Evolutionary conservation across 2,888 invertebrate genomes (phyloP).

Genomic region (Homarus gammarus): DNA sequence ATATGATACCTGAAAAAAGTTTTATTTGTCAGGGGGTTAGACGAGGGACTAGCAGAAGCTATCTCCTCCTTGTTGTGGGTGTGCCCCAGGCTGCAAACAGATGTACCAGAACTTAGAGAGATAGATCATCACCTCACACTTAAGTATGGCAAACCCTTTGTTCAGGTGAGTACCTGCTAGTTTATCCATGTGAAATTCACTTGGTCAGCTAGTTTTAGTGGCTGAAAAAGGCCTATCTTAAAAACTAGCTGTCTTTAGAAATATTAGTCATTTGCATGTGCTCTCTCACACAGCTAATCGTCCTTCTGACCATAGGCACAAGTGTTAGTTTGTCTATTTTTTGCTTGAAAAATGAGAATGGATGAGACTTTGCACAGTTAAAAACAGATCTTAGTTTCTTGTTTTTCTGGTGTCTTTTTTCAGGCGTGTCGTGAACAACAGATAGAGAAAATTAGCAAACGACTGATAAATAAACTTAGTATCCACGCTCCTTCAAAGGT

Average conservation of each 20-base stretch:
- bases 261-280: too few species aligned
- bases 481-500: slow-evolving; percentile 97
- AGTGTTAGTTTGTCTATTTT: too few species aligned
- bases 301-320: too few species aligned
- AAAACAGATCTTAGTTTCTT: too few species aligned
- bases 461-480: slow-evolving; percentile 94
- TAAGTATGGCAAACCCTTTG: slow-evolving; percentile 97
- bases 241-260: too few species aligned
- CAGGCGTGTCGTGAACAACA: slow-evolving; percentile 89
- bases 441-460: slow-evolving; percentile 91
- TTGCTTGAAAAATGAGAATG: too few species aligned
- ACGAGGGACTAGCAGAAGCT: slow-evolving; percentile 97
- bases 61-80: slow-evolving; percentile 98
- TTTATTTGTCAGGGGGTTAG: slow-evolving; percentile 83
- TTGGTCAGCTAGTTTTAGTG: too few species aligned
- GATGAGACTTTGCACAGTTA: too few species aligned
- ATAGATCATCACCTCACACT: slow-evolving; percentile 92
- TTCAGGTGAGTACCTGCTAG: slow-evolving; percentile 81
- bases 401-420: slow-evolving; percentile 9
- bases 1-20: too few species aligned
- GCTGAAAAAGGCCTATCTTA: too few species aligned
- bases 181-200: neutral
- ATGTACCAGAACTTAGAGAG: slow-evolving; percentile 80
- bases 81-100: slow-evolving; percentile 89
- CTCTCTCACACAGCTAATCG: too few species aligned